Evolutionary conservation across 2,888 invertebrate species (phyloP), one percentile per base, ranked within the genome.

Genomic region (Meandrusa payeni): DNA sequence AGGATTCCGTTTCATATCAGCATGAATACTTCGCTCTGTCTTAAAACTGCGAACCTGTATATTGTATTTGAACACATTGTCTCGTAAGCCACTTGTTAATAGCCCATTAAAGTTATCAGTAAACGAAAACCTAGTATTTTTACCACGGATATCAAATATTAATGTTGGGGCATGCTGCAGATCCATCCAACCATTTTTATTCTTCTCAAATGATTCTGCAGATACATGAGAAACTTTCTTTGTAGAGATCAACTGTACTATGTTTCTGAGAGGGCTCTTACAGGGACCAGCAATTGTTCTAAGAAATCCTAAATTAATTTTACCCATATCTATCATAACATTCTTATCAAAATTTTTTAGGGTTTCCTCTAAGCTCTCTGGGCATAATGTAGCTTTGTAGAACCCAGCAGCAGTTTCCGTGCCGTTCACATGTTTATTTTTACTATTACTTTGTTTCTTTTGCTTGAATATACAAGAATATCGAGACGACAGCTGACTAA

Each of bases 41-140:
- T 95, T 96, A 71, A 96, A 96, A 22, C 91, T 91, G 37, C 96
- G 89, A 9, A 91, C 86, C 70, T 93, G 93, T 10, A 91, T 67
- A 19, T 67, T 64, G 47, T 72, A 80, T 22, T 65, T 60, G 57
- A 80, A 78, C 1, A 55, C 57, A 46, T 54, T 63, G 9, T 59
- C 49, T 1, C 51, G 52, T 17, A 76, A 5, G 43, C 69, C 69
- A 4, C 49, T 59, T 0, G 69, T 51, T 2, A 88, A 59, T 1
- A 75, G 55, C 2, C 76, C 69, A 1, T 69, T 34, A 47, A 82
- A 77, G 48, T 79, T 77, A 23, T 78, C 64, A 5, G 79, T 64
- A 6, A 78, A 55, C 12, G 60, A 72, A 15, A 78, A 53, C 46
- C 69, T 75, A 29, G 66, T 57, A n/a, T 54, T 64, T 48, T 48